Percentiles rank a stretch among this genome's conserved stretches.
phyloP scores from a whole-genome alignment of 2,888 invertebrate species.

The Scaptomyza reducta region DNA sequence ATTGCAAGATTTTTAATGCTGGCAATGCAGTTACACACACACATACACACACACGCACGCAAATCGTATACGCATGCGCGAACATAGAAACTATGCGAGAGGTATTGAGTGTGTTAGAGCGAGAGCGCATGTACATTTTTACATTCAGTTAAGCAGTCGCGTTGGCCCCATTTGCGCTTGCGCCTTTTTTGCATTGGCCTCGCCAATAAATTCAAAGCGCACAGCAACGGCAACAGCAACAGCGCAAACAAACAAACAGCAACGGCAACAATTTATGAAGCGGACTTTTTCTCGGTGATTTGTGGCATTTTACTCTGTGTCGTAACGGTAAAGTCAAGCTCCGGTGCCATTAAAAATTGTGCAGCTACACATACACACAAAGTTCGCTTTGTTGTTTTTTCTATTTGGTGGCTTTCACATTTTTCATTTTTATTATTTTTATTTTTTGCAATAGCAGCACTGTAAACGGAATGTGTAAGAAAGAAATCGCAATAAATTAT shows the following conservation, averaged over 20 bases:
- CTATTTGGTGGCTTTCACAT: slow-evolving; percentile 60
- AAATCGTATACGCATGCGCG: slow-evolving; percentile 7
- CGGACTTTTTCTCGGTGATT: slow-evolving; percentile 46
- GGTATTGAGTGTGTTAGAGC: slow-evolving; percentile 4
- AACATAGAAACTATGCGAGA: slow-evolving; percentile 18
- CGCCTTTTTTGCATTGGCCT: slow-evolving; percentile 46
- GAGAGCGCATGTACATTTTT: slow-evolving; percentile 1
- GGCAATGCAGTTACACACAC: slow-evolving; percentile 54
- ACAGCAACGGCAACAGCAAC: slow-evolving; percentile 32
- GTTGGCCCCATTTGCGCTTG: slow-evolving; percentile 48
- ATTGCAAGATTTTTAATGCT: slow-evolving; percentile 74
- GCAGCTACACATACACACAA: slow-evolving; percentile 26
- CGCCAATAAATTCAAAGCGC: slow-evolving; percentile 62
- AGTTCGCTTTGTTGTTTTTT: slow-evolving; percentile 38
- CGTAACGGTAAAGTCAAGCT: slow-evolving; percentile 65
- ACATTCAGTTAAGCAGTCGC: slow-evolving; percentile 19
- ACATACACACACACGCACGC: slow-evolving; percentile 20
- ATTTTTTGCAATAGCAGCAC: slow-evolving; percentile 12
- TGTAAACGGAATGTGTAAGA: slow-evolving; percentile 38
- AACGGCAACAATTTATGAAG: slow-evolving; percentile 60
- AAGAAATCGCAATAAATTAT: slow-evolving; percentile 70
- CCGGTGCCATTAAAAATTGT: slow-evolving; percentile 57
- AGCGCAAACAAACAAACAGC: slow-evolving; percentile 13
- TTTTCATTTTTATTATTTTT: slow-evolving; percentile 14
- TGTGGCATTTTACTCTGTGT: slow-evolving; percentile 44